Percentiles rank a stretch among this genome's conserved stretches.
Evolutionary conservation across 2,888 invertebrate species (phyloP).

Genomic region (Lasioglossum figueresi): DNA sequence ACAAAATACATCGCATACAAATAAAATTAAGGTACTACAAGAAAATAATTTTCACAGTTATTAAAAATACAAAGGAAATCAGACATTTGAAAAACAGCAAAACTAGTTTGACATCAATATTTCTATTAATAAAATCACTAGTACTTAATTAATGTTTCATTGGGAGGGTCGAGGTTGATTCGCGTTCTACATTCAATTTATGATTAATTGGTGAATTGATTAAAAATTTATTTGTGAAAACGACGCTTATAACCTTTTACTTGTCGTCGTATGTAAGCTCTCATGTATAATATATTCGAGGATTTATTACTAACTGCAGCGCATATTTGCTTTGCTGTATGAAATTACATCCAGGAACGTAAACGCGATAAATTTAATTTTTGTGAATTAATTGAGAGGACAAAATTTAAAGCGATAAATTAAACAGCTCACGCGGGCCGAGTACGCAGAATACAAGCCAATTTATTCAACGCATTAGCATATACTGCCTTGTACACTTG

Average conservation of each 20-base stretch:
- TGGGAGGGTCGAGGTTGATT: neutral
- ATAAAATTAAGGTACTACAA: neutral
- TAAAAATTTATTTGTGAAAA: neutral
- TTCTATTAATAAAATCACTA: neutral
- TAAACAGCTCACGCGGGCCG: slow-evolving; percentile 17
- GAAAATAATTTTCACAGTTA: neutral
- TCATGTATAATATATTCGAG: neutral
- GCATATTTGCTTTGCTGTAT: neutral
- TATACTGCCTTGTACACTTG: slow-evolving; percentile 1
- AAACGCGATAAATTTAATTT: neutral
- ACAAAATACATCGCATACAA: neutral
- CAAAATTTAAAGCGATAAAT: neutral
- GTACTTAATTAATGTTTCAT: neutral
- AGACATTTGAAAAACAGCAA: neutral
- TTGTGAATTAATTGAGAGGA: neutral
- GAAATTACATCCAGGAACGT: neutral
- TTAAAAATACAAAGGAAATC: no score
- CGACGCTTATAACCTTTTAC: neutral
- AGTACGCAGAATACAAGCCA: slow-evolving; percentile 31
- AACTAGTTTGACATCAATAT: neutral
- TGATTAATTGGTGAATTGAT: neutral
- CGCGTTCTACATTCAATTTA: neutral
- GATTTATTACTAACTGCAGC: neutral
- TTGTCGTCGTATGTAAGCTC: neutral
- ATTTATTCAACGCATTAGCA: slow-evolving; percentile 52